Evolutionary conservation across 2,797 vertebrate species (phyloP).

Genomic region (Galago senegalensis): DNA sequence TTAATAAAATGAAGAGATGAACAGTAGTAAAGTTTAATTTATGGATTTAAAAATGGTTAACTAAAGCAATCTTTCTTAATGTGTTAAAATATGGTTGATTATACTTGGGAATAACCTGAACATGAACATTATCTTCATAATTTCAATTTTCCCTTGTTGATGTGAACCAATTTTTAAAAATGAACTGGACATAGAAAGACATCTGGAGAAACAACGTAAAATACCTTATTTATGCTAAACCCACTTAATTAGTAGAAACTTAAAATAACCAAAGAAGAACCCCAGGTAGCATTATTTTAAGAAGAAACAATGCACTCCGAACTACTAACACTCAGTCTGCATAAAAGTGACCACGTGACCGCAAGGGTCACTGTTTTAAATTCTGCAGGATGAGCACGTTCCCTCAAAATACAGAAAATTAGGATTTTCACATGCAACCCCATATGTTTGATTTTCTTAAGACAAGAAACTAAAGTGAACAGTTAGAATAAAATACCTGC

Average conservation of each 20-base stretch:
- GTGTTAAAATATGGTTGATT: conserved; percentile 1
- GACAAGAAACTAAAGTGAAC: neutral
- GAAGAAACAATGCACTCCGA: neutral
- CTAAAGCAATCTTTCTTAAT: neutral
- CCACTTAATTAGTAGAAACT: conserved; percentile 12
- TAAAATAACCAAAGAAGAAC: neutral
- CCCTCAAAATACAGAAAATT: neutral
- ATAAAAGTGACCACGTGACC: neutral
- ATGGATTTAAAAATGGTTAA: conserved; percentile 9
- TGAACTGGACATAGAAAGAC: neutral
- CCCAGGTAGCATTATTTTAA: neutral
- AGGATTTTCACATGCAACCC: neutral
- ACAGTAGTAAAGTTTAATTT: conserved; percentile 1
- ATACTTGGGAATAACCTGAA: conserved; percentile 4
- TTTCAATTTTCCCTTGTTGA: neutral
- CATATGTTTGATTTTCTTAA: conserved; percentile 11
- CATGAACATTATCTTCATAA: conserved; percentile 37
- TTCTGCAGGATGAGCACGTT: neutral
- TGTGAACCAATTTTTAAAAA: neutral
- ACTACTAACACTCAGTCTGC: neutral
- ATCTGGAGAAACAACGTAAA: conserved; percentile 2
- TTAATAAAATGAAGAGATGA: neutral
- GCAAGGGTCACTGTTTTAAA: neutral
- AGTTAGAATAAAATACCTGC: neutral
- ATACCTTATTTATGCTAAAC: conserved; percentile 51